These are phyloP conservation scores for Vanessa tameamea DNA, from an alignment of 1,140 invertebrate genomes.

Conservation along the genomic window DNA sequence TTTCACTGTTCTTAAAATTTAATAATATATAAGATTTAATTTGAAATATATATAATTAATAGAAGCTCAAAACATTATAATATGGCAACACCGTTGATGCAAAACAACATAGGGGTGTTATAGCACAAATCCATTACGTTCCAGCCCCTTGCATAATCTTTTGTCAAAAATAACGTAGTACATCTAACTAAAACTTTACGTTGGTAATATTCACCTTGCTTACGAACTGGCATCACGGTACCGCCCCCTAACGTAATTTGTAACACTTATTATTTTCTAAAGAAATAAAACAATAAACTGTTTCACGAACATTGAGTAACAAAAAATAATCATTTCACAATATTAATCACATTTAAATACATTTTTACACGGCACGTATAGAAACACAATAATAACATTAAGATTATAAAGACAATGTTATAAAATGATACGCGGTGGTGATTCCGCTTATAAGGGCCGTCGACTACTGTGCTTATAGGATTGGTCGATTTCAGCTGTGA, in stretches of 20 bases:
- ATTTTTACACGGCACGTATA: conserved; percentile 64
- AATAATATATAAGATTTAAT: not conserved
- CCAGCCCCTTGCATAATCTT: conserved; percentile 34
- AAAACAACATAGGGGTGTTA: conserved; percentile 14
- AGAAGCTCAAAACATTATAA: conserved; percentile 6
- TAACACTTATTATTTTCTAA: conserved; percentile 66
- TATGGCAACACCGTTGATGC: conserved; percentile 19
- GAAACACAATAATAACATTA: conserved; percentile 73
- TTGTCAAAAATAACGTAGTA: conserved; percentile 29
- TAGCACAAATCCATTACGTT: not conserved
- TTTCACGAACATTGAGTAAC: conserved; percentile 51
- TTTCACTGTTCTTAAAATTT: not conserved
- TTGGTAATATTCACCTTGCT: conserved; percentile 75
- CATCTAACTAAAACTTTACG: conserved; percentile 34
- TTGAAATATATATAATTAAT: not conserved
- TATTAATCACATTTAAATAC: conserved; percentile 62
- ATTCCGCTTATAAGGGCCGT: conserved; percentile 64
- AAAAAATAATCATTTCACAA: conserved; percentile 63
- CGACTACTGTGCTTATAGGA: conserved; percentile 69
- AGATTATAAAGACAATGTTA: conserved; percentile 55
- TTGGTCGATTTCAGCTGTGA: conserved; percentile 79
- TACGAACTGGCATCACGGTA: conserved; percentile 81
- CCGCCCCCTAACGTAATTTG: conserved; percentile 76
- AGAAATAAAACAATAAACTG: conserved; percentile 68
- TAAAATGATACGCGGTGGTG: conserved; percentile 64